phyloP scores from a whole-genome alignment of 2,888 invertebrate genomes.

The Epistrophella euchroma region DNA sequence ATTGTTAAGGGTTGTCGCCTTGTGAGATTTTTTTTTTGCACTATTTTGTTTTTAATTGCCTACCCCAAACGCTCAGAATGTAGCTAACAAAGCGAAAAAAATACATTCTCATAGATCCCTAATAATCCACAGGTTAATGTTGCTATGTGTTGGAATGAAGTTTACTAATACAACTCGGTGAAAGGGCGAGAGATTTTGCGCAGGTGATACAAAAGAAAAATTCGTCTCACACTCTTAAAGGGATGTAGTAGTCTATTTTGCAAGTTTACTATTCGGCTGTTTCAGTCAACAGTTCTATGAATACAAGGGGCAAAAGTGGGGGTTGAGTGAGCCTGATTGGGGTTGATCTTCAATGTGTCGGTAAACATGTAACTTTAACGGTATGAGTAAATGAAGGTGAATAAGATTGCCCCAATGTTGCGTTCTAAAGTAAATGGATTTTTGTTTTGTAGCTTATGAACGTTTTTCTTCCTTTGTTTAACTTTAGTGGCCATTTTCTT shows the following conservation, averaged over 20 bases:
- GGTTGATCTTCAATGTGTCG: slow-evolving; percentile 75
- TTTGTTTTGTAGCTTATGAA: slow-evolving; percentile 58
- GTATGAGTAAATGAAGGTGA: slow-evolving; percentile 72
- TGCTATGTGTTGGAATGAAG: slow-evolving; percentile 71
- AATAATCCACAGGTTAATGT: slow-evolving; percentile 74
- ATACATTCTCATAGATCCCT: slow-evolving; percentile 42
- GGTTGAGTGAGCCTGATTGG: slow-evolving; percentile 74
- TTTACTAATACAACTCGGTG: slow-evolving; percentile 63
- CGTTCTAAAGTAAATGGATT: slow-evolving; percentile 69
- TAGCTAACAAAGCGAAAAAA: slow-evolving; percentile 44
- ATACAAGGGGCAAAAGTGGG: slow-evolving; percentile 59
- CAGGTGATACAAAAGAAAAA: slow-evolving; percentile 68
- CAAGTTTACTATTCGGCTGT: slow-evolving; percentile 76
- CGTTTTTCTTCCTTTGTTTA: slow-evolving; percentile 65
- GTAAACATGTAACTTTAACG: slow-evolving; percentile 64
- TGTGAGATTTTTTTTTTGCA: slow-evolving; percentile 57
- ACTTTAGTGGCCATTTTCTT: slow-evolving; percentile 72
- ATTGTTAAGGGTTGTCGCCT: slow-evolving; percentile 76
- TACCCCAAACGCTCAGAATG: slow-evolving; percentile 53
- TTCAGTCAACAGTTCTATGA: slow-evolving; percentile 69
- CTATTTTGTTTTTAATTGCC: slow-evolving; percentile 63
- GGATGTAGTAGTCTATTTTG: slow-evolving; percentile 73
- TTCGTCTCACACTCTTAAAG: slow-evolving; percentile 61
- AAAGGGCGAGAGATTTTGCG: slow-evolving; percentile 75
- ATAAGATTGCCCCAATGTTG: slow-evolving; percentile 72